Percentiles rank a stretch among this genome's conserved stretches.
These are phyloP conservation scores for Neopipo cinnamomea DNA, from an alignment of 2,113 vertebrate genomes.

Conservation along the genomic window DNA sequence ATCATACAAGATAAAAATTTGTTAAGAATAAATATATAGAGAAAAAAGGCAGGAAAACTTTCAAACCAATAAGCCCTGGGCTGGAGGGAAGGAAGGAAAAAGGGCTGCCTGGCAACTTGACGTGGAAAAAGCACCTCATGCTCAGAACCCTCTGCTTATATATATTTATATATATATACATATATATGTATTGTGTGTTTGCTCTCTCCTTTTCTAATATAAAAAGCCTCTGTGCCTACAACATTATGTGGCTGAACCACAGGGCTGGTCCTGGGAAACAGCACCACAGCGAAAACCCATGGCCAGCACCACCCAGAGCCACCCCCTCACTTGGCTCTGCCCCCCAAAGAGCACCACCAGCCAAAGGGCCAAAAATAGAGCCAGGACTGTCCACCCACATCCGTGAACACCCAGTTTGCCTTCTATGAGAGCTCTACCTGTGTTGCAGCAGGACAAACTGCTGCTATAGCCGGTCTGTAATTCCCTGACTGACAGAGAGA, in stretches of 20 bases:
- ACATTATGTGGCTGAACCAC: not conserved
- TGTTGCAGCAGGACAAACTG: accelerated
- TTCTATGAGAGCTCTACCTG: not conserved
- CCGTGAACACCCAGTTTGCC: accelerated
- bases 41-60: not conserved
- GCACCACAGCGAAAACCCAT: accelerated
- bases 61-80: not conserved
- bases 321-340: accelerated
- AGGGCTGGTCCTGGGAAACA: not conserved
- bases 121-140: slow-evolving; percentile 45
- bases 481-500: not conserved
- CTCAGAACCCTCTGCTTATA: not conserved
- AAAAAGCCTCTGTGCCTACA: slow-evolving; percentile 29
- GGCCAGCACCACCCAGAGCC: not conserved
- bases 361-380: not conserved
- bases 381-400: accelerated
- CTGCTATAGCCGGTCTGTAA: not conserved
- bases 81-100: not conserved
- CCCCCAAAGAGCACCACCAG: not conserved
- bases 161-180: not conserved
- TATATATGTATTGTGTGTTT: not conserved
- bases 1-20: not conserved
- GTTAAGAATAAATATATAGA: not conserved
- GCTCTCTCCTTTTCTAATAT: not conserved
- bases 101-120: not conserved